Base-by-base conservation (phyloP, 1,140 invertebrate genomes). In the Hyles euphorbiae region DNA sequence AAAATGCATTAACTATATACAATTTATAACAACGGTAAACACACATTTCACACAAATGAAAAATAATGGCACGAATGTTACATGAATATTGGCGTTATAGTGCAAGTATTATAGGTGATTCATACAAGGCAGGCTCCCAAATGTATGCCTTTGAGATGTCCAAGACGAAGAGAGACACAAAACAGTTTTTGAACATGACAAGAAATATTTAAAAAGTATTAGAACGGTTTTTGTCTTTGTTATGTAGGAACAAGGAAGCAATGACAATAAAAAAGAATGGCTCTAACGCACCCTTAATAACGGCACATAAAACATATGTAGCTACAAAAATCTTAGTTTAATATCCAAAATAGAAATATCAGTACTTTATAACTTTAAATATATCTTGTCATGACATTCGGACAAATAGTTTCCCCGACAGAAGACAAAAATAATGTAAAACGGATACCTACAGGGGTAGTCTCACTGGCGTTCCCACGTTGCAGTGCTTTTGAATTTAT, bases 371-470 rank as follows among this genome's bases (percentile, higher is more conserved):
- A 40, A 8, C 36, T 5, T 40, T 40, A 40, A 40, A 52, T 52
- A 34, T 52, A n/a, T 52, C 50, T 52, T 10, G 50, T 34, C 1
- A 9, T n/a, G 11, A 44, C 3, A 56, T 33, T 34, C 44, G 32
- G 46, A 45, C 3, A 56, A 51, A 7, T 8, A 33, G 57, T 57
- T 22, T 58, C 56, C 53, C 56, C 66, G 49, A 58, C 50, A 55
- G 59, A 53, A 22, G 66, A 68, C 70, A 22, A 60, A 69, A 70
- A 67, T 61, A 67, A 72, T 72, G 72, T 73, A 81, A 72, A 60
- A 67, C 48, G 56, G 59, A 90, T 91, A 92, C 91, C 87, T 91
- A 92, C 91, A 79, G 91, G 91, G 62, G 89, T 89, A 63, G 74
- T 79, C 78, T 92, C 91, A 79, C 72, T 69, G 78, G 74, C 63